These are phyloP conservation scores for Pocota personata DNA, from an alignment of 2,888 invertebrate species.

Conservation along the genomic window DNA sequence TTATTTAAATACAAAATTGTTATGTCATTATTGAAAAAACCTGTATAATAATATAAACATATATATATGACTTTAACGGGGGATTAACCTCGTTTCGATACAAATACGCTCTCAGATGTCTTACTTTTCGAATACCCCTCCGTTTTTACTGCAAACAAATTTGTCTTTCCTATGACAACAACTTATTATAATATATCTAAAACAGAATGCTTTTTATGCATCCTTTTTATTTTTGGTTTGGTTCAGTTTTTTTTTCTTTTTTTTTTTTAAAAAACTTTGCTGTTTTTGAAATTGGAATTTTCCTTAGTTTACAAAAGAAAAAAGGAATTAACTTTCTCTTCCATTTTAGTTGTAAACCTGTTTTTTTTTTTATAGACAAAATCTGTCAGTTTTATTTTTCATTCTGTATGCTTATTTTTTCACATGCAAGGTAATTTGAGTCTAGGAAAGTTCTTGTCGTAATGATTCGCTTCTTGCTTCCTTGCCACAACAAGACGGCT, in stretches of 20 bases:
- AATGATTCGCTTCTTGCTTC: slow-evolving; percentile 68
- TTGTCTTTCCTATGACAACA: slow-evolving; percentile 2
- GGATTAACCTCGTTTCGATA: too few species aligned
- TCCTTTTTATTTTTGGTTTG: slow-evolving; percentile 61
- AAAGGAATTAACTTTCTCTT: slow-evolving; percentile 29
- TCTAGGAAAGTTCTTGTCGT: slow-evolving; percentile 68
- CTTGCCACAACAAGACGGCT: slow-evolving; percentile 56
- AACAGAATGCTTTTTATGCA: slow-evolving; percentile 54
- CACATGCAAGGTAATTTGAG: slow-evolving; percentile 72
- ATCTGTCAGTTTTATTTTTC: slow-evolving; percentile 18
- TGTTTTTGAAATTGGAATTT: slow-evolving; percentile 42
- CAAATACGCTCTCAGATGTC: slow-evolving; percentile 11
- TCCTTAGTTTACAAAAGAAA: slow-evolving; percentile 38
- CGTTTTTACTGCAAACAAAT: neutral
- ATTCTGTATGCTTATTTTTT: slow-evolving; percentile 41
- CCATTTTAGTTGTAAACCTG: neutral
- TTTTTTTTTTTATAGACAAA: slow-evolving; percentile 27
- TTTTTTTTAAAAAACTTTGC: slow-evolving; percentile 6
- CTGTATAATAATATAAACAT: too few species aligned
- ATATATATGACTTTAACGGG: too few species aligned
- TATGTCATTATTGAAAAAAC: too few species aligned
- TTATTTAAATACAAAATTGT: too few species aligned
- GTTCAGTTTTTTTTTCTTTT: slow-evolving; percentile 42
- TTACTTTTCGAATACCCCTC: neutral
- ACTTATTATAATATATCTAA: slow-evolving; percentile 59